These are phyloP conservation scores for Rynchops niger DNA, from an alignment of 2,113 vertebrate genomes.

Conservation along the genomic window DNA sequence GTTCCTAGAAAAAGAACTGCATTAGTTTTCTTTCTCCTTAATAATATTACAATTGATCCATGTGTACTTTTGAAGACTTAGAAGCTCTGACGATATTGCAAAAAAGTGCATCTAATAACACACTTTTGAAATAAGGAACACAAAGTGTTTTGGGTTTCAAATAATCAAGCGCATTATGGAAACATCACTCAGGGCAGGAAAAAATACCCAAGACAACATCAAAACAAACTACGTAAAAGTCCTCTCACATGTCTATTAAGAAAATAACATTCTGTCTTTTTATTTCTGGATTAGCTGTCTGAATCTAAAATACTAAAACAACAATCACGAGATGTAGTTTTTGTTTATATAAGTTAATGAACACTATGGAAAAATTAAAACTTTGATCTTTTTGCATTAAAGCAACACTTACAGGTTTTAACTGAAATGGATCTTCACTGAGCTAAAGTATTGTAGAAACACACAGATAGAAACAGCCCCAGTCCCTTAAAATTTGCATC, in stretches of 20 bases:
- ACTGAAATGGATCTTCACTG: not conserved
- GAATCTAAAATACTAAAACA: not conserved
- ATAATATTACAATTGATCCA: not conserved
- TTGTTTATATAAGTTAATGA: not conserved
- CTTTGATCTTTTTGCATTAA: not conserved
- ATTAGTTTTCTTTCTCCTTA: not conserved
- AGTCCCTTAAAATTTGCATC: not conserved
- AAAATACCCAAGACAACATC: not conserved
- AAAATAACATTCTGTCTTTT: not conserved
- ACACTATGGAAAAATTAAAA: not conserved
- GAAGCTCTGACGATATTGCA: not conserved
- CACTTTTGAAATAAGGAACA: not conserved
- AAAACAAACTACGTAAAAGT: not conserved
- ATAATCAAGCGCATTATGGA: not conserved
- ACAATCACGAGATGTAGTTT: not conserved
- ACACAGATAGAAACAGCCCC: not conserved
- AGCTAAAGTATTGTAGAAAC: not conserved
- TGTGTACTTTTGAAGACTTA: not conserved
- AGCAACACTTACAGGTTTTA: not conserved
- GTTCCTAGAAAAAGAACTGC: not conserved
- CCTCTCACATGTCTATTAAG: not conserved
- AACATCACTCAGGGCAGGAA: not conserved
- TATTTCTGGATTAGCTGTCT: not conserved
- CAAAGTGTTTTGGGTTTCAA: not conserved
- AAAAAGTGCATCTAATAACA: not conserved